Conservation (phyloP, 1,140 invertebrate species). For the Gyrodactylus salaris region DNA sequence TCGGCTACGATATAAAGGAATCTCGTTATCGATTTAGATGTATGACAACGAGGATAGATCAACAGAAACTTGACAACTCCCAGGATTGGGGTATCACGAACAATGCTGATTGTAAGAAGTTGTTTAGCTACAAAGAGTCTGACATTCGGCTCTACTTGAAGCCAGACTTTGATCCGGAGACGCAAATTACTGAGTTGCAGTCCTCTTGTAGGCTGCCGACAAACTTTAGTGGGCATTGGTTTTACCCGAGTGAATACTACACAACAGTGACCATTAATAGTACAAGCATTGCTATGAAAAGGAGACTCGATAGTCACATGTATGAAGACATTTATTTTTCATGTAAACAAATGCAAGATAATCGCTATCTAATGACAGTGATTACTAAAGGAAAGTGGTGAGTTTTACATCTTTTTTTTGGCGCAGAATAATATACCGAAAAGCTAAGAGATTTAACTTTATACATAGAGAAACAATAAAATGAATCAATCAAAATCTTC, state of each 20-base stretch:
- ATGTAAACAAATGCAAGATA: slow-evolving; percentile 37
- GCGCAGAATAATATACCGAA: background rate
- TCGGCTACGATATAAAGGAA: background rate
- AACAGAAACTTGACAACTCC: background rate
- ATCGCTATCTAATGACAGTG: slow-evolving; percentile 62
- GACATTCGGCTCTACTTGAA: background rate
- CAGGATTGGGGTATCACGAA: background rate
- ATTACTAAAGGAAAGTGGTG: slow-evolving; percentile 76
- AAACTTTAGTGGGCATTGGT: slow-evolving; percentile 71
- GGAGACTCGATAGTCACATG: slow-evolving; percentile 41
- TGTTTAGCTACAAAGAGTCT: background rate
- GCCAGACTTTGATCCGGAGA: slow-evolving; percentile 2
- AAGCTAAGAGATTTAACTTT: too few species aligned
- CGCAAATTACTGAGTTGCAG: slow-evolving; percentile 40
- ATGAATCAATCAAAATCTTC: background rate
- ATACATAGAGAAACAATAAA: background rate
- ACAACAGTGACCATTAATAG: slow-evolving; percentile 53
- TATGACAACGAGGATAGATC: slow-evolving; percentile 2
- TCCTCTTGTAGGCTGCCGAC: slow-evolving; percentile 57
- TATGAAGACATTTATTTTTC: slow-evolving; percentile 20
- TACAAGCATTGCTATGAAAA: slow-evolving; percentile 66
- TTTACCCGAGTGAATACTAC: slow-evolving; percentile 75
- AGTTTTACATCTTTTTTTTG: slow-evolving; percentile 10
- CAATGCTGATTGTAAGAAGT: slow-evolving; percentile 3
- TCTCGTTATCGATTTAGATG: background rate